Conservation (phyloP, 2,888 invertebrate genomes). For the Caenorhabditis sinica region DNA sequence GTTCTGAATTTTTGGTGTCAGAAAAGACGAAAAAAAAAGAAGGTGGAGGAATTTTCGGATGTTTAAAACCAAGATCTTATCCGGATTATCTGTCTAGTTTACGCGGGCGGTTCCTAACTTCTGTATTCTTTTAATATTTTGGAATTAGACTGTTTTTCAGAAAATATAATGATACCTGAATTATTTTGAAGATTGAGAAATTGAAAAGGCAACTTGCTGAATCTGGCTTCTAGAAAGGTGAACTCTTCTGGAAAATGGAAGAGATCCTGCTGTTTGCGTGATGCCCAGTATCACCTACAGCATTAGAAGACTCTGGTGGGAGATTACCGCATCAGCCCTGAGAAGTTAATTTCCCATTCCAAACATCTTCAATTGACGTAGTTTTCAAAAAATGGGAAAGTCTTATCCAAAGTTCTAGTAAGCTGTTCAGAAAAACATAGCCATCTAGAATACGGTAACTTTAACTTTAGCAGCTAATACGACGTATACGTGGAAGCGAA, state of each 20-base stretch:
- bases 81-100: slow-evolving; percentile 39
- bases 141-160: not conserved
- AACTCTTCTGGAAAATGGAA: no score
- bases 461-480: not conserved
- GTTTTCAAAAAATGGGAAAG: slow-evolving; percentile 1
- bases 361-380: slow-evolving; percentile 5
- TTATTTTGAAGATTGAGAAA: not conserved
- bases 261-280: no score
- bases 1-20: slow-evolving; percentile 27
- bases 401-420: not conserved
- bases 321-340: not conserved
- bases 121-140: not conserved
- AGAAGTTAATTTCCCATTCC: not conserved
- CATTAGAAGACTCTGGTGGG: not conserved
- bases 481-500: no score
- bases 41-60: not conserved
- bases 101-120: slow-evolving; percentile 34
- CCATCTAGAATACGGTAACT: not conserved
- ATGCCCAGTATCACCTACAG: no score
- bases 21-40: not conserved
- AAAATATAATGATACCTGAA: not conserved
- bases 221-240: not conserved
- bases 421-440: not conserved
- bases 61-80: slow-evolving; percentile 19
- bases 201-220: not conserved